A percentile compares a stretch with the other conserved stretches of the same genome.
These are phyloP conservation scores for Drosophila paulistorum DNA, from an alignment of 1,140 invertebrate species.

Conservation along the genomic window DNA sequence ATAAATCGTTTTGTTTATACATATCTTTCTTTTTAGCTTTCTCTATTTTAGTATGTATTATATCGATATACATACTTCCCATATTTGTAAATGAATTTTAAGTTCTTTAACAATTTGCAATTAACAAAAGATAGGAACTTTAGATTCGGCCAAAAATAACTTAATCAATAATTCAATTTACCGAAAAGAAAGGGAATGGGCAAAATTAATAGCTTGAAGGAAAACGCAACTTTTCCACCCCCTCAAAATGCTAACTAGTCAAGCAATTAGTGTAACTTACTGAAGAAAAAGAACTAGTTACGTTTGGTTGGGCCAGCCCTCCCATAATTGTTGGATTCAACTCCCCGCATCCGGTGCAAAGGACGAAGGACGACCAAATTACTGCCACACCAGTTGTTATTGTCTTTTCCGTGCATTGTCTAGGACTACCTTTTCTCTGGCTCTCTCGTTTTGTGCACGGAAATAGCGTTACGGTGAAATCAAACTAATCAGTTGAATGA, in stretches of 20 bases:
- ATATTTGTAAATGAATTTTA: not conserved
- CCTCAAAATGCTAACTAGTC: constrained; percentile 53
- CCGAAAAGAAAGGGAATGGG: constrained; percentile 2
- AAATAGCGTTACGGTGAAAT: constrained; percentile 72
- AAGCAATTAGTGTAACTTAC: constrained; percentile 57
- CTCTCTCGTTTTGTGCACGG: constrained; percentile 54
- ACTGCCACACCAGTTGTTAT: constrained; percentile 69
- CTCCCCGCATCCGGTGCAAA: constrained; percentile 39
- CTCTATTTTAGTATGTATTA: too few relatives aligned
- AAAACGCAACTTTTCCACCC: constrained; percentile 23
- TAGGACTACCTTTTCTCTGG: not conserved
- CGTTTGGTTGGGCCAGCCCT: constrained; percentile 6
- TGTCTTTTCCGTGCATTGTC: constrained; percentile 35
- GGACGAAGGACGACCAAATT: constrained; percentile 45
- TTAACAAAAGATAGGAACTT: not conserved
- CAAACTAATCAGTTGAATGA: constrained; percentile 80
- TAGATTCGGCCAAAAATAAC: constrained; percentile 40
- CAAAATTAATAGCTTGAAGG: constrained; percentile 1
- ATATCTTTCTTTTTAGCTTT: too few relatives aligned
- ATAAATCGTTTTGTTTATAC: too few relatives aligned
- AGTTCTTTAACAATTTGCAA: not conserved
- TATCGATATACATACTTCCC: not conserved
- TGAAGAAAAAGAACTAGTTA: constrained; percentile 5
- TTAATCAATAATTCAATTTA: constrained; percentile 69
- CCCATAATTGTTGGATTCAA: constrained; percentile 55